Percentiles rank a stretch among this genome's conserved stretches.
Conservation (phyloP, 2,113 vertebrate species). For the Rafetus swinhoei region DNA sequence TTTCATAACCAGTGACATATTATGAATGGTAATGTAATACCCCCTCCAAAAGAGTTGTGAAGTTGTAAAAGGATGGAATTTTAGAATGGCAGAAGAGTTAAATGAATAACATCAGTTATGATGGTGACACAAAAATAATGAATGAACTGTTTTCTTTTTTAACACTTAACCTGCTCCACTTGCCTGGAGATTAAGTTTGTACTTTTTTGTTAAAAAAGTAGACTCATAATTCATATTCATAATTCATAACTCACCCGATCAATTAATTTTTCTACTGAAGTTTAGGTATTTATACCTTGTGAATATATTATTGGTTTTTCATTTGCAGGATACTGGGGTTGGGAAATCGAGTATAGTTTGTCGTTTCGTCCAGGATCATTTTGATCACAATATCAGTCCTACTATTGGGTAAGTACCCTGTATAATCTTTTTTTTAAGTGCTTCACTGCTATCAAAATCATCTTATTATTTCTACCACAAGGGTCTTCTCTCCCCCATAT, state of each 20-base stretch:
- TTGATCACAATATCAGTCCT: conserved; percentile 97
- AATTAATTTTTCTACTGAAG: neutral
- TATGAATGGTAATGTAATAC: neutral
- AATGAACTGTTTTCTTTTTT: neutral
- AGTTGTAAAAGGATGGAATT: neutral
- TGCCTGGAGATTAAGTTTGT: neutral
- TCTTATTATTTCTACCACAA: neutral
- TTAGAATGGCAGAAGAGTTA: conserved; percentile 7
- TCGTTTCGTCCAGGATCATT: conserved; percentile 96
- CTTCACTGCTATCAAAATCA: neutral
- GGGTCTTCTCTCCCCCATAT: neutral
- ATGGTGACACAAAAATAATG: neutral
- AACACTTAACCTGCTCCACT: neutral
- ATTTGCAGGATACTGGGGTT: conserved; percentile 94
- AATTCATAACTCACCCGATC: neutral
- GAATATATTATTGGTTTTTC: conserved; percentile 18
- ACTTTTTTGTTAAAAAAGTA: neutral
- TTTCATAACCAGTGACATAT: neutral
- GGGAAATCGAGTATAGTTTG: conserved; percentile 98
- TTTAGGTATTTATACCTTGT: neutral
- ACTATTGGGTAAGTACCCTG: conserved; percentile 91
- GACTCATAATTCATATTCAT: neutral
- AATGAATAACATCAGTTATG: neutral
- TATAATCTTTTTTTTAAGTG: neutral
- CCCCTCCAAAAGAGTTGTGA: neutral